Evolutionary conservation across 1,140 invertebrate genomes (phyloP), one percentile per base, ranked within the genome.

Genomic region (Microvelia longipes): DNA sequence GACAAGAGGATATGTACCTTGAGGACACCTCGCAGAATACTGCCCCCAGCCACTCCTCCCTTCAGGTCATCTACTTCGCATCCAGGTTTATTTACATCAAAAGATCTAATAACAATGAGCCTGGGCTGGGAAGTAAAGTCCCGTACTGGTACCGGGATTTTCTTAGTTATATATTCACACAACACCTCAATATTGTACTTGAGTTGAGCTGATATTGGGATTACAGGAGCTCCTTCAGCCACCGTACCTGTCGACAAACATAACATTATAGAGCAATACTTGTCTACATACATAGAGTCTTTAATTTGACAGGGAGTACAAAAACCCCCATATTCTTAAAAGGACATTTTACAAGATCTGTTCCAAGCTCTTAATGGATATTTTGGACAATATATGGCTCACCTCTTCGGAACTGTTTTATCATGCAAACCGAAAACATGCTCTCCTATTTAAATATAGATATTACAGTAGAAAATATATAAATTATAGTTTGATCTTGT

Each of bases 101-200:
- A 99, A 13, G 96, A 99, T 73, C 98, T 85, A 77, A 99, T 98
- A 30, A 99, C 96, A 78, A 99, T 99, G 72, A 99, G 85, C 73
- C 95, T 87, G n/a, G 98, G 96, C 66, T 92, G 86, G 2, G 94
- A 94, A 2, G 90, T 90, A 77, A 99, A 99, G 80, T 99, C 96
- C 71, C 97, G 83, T 69, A 91, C 74, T 14, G 98, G 98, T 68
- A 99, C 88, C 1, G 98, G 98, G 77, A 99, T 98, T 79, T 98
- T 98, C 79, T 98, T 98, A 1, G 89, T 90, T 71, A 99, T 92
- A 78, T 98, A 99, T 80, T 99, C 96, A 80, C 96, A 98, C 24
- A 99, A 81, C 1, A 97, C 92, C 83, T 99, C 97, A 77, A 99
- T 98, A 77, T 99, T 99, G 78, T 98, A 98, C 78, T 99, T 99